Percentiles rank a stretch among this genome's conserved stretches.
Conservation (phyloP, 2,113 vertebrate genomes). For the Pedionomus torquatus region DNA sequence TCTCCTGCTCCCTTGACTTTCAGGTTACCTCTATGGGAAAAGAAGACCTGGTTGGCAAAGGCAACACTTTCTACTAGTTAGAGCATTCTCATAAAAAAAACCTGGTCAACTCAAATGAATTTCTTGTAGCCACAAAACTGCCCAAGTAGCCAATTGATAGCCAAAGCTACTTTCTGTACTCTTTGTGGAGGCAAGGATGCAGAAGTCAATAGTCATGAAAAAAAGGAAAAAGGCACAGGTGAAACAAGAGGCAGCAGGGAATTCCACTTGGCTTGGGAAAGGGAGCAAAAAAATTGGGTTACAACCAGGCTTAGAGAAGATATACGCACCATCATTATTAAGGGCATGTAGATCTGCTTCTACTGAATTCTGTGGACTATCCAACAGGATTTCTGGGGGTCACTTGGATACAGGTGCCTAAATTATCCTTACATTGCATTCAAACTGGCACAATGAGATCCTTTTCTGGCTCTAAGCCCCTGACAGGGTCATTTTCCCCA, state of each 20-base stretch:
- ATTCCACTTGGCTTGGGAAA: not conserved
- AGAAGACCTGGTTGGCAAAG: not conserved
- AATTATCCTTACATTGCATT: not conserved
- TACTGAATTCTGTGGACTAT: not conserved
- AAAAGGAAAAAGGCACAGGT: not conserved
- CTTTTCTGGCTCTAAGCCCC: not conserved
- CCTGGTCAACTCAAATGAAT: not conserved
- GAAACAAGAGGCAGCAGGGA: not conserved
- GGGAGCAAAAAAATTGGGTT: not conserved
- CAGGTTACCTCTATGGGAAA: not conserved
- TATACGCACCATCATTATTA: rapidly evolving
- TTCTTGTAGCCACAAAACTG: not conserved
- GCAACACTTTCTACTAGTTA: not conserved
- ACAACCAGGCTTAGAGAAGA: not conserved
- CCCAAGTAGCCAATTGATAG: not conserved
- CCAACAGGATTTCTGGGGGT: not conserved
- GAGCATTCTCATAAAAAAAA: rapidly evolving
- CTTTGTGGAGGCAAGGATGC: not conserved
- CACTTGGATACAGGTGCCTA: not conserved
- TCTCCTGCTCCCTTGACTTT: not conserved
- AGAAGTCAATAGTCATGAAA: not conserved
- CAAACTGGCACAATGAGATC: not conserved
- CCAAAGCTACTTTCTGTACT: not conserved
- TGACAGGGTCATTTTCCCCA: not conserved
- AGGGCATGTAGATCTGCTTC: not conserved